Evolutionary conservation across 2,797 vertebrate genomes (phyloP), one percentile per base, ranked within the genome.

Genomic region (Fringilla coelebs): DNA sequence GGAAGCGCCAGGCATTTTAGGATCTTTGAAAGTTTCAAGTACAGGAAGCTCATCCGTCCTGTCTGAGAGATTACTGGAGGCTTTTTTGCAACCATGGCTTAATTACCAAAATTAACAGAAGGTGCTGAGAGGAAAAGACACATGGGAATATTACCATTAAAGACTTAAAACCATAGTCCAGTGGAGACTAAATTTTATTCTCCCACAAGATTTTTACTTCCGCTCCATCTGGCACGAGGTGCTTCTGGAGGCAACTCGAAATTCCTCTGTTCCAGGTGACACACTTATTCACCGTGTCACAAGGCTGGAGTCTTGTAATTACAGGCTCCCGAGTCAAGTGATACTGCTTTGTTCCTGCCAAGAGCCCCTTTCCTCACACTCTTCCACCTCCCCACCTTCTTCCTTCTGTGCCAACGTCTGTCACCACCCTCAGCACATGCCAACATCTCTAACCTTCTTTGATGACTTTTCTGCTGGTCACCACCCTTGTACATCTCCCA

Each of bases 401-500:
- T 94, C 83, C 70, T 70, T 41, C 73, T 52, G 52, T 92, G 94
- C 93, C 95, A 96, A 89, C 0, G 1, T 49, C 95, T 96, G 94
- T 96, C 96, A 96, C 88, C 92, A 65, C 71, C 0, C 0, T 29
- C 82, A 72, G 85, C 41, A 62, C 60, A 51, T n/a, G 94, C 92
- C 92, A 94, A 86, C 78, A 92, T 40, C 89, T 82, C 92, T 70
- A 94, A 93, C 52, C 13, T 52, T 94, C 89, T 94, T 91, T 89
- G 92, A 96, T 95, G 84, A 89, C 76, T 80, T 94, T 45, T 89
- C 93, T 89, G 76, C 81, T 71, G 93, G 90, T 90, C 91, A 85
- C 96, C 93, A 96, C 95, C 93, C 93, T 96, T 84, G 70, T 91
- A 86, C 40, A 32, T 92, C 90, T 93, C 90, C 89, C 89, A 93